Conservation (phyloP, 2,888 invertebrate genomes). For the Timema podura region DNA sequence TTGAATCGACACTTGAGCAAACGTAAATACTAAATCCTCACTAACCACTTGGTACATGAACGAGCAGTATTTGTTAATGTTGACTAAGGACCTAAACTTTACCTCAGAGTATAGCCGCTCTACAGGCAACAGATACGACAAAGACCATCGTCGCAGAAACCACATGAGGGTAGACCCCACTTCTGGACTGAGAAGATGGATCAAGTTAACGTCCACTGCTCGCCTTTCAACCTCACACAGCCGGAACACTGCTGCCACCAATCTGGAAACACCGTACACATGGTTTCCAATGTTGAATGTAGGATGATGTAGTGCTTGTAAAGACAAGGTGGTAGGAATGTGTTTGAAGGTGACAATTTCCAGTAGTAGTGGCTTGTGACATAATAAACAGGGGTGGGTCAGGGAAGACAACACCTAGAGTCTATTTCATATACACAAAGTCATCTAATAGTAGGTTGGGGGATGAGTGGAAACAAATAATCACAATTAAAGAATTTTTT, state of each 20-base stretch:
- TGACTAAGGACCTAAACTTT: not conserved
- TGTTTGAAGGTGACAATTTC: too few relatives aligned
- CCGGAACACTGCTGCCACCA: constrained; percentile 67
- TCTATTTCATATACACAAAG: too few relatives aligned
- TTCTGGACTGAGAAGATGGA: constrained; percentile 70
- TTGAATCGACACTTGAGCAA: not conserved
- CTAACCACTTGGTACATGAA: not conserved
- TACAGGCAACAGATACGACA: constrained; percentile 60
- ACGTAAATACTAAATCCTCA: not conserved
- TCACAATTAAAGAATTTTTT: too few relatives aligned
- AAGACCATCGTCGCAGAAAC: constrained; percentile 74
- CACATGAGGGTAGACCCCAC: constrained; percentile 72
- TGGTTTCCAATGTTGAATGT: too few relatives aligned
- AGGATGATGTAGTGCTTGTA: too few relatives aligned
- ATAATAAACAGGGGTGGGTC: too few relatives aligned
- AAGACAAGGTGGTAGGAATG: too few relatives aligned
- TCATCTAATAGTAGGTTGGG: too few relatives aligned
- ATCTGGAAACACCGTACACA: constrained; percentile 47
- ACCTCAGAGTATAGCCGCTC: constrained; percentile 50
- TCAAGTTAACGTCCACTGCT: constrained; percentile 63
- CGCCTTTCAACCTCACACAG: constrained; percentile 72
- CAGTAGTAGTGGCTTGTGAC: too few relatives aligned
- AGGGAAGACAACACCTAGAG: too few relatives aligned
- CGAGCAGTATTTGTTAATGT: too few relatives aligned
- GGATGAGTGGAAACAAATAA: too few relatives aligned